Evolutionary conservation across 1,140 invertebrate species (phyloP), one percentile per base, ranked within the genome.

Genomic region (Schmidtea mediterranea): DNA sequence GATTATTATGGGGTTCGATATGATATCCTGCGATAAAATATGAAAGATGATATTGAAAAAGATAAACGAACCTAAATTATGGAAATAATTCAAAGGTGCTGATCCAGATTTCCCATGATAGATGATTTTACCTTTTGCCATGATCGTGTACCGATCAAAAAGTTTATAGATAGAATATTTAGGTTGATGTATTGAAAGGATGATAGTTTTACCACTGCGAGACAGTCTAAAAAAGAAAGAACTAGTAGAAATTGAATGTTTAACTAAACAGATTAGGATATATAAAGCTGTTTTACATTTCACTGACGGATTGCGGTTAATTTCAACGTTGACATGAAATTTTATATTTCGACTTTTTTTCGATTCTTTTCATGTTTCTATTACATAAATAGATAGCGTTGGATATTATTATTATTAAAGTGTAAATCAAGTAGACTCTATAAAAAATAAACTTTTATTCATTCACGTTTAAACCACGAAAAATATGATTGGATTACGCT

Each of bases 161-260:
- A 63, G 50, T 21, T 59, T 55, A 53, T 55, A 67, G 37, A 67
- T 66, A 37, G 61, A 61, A 48, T 57, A 67, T 1, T 63, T 55
- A 18, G 63, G 65, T 53, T 67, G 65, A 52, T 67, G 65, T 18
- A 67, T 65, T 2, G 63, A 65, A 48, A 67, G 62, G 8, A 67
- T 57, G 13, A 67, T 58, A 8, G 61, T 66, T 10, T 55, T 54
- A 24, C 63, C 63, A 39, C 51, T 52, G 8, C 54, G 12, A 6
- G 62, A 51, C 43, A 66, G 49, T 41, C 63, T 66, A 55, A 16
- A 54, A 51, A 50, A 36, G 51, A 39, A 38, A 26, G 13, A 18
- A 16, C n/a, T n/a, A n/a, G n/a, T n/a, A n/a, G n/a, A n/a, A n/a
- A 50, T 23, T 15, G 43, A 12, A n/a, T 9, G 8, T n/a, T 43